Base-by-base conservation (phyloP, 2,113 vertebrate genomes). In the Phycodurus eques region DNA sequence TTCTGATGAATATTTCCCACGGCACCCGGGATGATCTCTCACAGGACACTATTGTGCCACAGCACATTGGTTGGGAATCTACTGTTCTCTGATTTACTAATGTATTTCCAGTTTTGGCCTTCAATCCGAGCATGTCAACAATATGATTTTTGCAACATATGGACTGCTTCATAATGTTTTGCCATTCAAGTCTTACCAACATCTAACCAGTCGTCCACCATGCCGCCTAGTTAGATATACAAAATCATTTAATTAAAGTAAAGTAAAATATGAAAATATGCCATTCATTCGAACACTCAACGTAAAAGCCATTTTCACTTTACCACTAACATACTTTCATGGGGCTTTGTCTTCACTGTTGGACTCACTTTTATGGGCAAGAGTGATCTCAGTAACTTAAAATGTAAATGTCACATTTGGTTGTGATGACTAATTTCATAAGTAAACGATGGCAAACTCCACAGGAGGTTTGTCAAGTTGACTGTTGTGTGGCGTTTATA, bases 341-440 rank as follows among this genome's bases (percentile, higher is more conserved):
- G 73, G 73, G 64, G 44, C 19, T 60, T 67, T 76, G 49, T 73
- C 78, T 73, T 59, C 33, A 46, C 67, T 70, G 49, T 60, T 72
- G 39, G 67, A 35, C 35, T 75, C 75, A 66, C 69, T 76, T 71
- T 72, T 81, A 67, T 79, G 71, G 54, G 68, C 75, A 70, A 33
- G 60, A 79, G 72, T 74, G 75, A 43, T 80, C 80, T 74, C 73
- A 86, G 84, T 71, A 84, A 83, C 76, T 84, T 83, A 84, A 70
- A 84, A 70, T 74, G 66, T 83, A 83, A 86, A 83, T 88, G 82
- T 86, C 82, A 87, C 71, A 81, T 81, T 67, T 70, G 75, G 64
- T 84, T 80, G 61, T 56, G 68, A 39, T 80, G 83, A 85, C 84
- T 84, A 60, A 77, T 81, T 80, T 79, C 69, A 88, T 74, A 84